Percentiles rank a stretch among this genome's conserved stretches.
Evolutionary conservation across 1,140 invertebrate genomes (phyloP).

Genomic region (Drosophila burlai): DNA sequence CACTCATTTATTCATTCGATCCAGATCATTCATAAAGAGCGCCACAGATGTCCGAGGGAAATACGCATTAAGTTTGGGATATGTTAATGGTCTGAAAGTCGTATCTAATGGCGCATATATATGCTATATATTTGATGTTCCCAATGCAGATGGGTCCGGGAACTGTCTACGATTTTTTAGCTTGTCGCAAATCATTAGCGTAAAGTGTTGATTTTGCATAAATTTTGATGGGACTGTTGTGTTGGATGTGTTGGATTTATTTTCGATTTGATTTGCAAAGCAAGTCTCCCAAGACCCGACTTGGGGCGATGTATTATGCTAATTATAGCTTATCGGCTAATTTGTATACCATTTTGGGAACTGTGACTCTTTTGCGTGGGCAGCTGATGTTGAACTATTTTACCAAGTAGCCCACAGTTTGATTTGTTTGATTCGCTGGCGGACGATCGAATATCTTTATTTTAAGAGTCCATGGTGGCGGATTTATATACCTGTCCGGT

Average conservation of each 20-base stretch:
- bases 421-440: slow-evolving; percentile 44
- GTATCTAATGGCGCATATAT: slow-evolving; percentile 16
- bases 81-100: slow-evolving; percentile 45
- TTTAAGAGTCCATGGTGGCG: slow-evolving; percentile 38
- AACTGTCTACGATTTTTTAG: slow-evolving; percentile 39
- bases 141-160: slow-evolving; percentile 51
- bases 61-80: slow-evolving; percentile 16
- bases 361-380: slow-evolving; percentile 39
- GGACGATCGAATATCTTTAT: slow-evolving; percentile 30
- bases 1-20: slow-evolving; percentile 4
- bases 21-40: slow-evolving; percentile 53
- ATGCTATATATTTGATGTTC: slow-evolving; percentile 30
- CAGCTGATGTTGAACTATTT: slow-evolving; percentile 36
- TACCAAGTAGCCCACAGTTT: slow-evolving; percentile 51
- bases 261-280: slow-evolving; percentile 49
- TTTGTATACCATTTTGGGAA: slow-evolving; percentile 45
- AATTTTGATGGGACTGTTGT: slow-evolving; percentile 46
- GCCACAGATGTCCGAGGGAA: background rate
- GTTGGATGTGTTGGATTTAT: slow-evolving; percentile 27
- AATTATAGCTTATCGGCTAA: slow-evolving; percentile 40
- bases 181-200: slow-evolving; percentile 71
- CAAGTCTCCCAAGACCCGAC: slow-evolving; percentile 26
- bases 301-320: slow-evolving; percentile 36
- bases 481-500: slow-evolving; percentile 25
- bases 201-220: slow-evolving; percentile 79